Evolutionary conservation across 2,888 invertebrate genomes (phyloP).

Genomic region (Pilophorus perplexus): DNA sequence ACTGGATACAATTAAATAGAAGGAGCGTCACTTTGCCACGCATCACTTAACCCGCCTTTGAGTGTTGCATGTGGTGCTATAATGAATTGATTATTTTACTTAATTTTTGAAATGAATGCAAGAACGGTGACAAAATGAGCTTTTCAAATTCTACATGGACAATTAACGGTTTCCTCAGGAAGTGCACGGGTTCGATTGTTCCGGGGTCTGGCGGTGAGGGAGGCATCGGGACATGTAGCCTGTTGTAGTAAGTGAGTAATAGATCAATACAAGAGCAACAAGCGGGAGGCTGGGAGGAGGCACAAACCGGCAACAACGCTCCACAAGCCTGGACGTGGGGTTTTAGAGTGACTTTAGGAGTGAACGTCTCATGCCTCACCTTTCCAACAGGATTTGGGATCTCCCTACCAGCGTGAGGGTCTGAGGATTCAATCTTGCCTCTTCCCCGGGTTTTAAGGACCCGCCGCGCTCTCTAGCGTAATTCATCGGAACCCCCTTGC

Average conservation of each 20-base stretch:
- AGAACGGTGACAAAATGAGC: too few species aligned
- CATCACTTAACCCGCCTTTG: too few species aligned
- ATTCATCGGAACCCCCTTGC: constrained; percentile 21
- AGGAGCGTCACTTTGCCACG: too few species aligned
- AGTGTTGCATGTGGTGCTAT: too few species aligned
- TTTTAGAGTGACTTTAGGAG: constrained; percentile 7
- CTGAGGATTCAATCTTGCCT: constrained; percentile 25
- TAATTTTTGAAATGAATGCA: too few species aligned
- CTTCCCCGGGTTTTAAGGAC: constrained; percentile 15
- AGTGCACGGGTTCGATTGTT: too few species aligned
- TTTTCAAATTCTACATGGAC: too few species aligned
- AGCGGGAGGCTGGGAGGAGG: constrained; percentile 37
- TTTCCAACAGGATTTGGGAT: neutral
- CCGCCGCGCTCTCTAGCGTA: constrained; percentile 25
- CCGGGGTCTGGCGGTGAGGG: too few species aligned
- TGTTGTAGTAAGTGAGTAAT: constrained; percentile 32
- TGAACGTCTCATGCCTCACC: constrained; percentile 16
- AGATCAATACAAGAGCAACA: constrained; percentile 40
- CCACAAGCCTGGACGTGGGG: neutral
- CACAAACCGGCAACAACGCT: constrained; percentile 40
- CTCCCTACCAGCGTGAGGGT: neutral
- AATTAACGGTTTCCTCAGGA: too few species aligned
- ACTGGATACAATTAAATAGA: too few species aligned
- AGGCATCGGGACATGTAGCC: constrained; percentile 3
- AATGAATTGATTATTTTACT: too few species aligned